Conservation (phyloP, 2,797 vertebrate genomes). For the Catamblyrhynchus diadema region DNA sequence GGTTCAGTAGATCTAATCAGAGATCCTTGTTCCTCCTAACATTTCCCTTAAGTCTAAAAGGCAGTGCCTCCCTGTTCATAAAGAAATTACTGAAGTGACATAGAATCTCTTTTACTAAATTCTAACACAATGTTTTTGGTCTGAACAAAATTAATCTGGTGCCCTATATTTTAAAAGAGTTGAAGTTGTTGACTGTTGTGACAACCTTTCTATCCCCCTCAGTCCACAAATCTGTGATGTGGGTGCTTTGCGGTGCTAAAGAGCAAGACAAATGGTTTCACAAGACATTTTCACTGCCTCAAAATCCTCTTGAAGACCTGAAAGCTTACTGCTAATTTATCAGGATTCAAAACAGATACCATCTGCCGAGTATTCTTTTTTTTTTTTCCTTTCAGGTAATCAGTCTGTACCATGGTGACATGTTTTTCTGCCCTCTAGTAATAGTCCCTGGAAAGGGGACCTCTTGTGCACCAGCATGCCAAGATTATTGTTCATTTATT, state of each 20-base stretch:
- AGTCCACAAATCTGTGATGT: conserved; percentile 3
- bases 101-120: background rate
- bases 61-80: background rate
- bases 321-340: background rate
- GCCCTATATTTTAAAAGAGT: background rate
- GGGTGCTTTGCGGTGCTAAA: background rate
- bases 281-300: conserved; percentile 10
- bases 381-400: background rate
- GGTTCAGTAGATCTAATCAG: background rate
- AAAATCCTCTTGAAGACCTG: background rate
- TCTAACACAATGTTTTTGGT: background rate
- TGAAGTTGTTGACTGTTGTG: background rate
- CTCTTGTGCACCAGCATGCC: background rate
- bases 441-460: background rate
- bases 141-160: conserved; percentile 21
- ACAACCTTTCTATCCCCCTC: background rate
- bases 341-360: background rate
- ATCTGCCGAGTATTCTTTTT: background rate
- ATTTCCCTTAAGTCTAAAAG: background rate
- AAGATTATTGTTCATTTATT: conserved; percentile 26
- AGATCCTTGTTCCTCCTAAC: background rate
- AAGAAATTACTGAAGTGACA: background rate
- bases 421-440: background rate
- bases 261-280: conserved; percentile 27
- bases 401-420: background rate